Conservation (phyloP, 2,888 invertebrate species). For the Seira sanloemensis region DNA sequence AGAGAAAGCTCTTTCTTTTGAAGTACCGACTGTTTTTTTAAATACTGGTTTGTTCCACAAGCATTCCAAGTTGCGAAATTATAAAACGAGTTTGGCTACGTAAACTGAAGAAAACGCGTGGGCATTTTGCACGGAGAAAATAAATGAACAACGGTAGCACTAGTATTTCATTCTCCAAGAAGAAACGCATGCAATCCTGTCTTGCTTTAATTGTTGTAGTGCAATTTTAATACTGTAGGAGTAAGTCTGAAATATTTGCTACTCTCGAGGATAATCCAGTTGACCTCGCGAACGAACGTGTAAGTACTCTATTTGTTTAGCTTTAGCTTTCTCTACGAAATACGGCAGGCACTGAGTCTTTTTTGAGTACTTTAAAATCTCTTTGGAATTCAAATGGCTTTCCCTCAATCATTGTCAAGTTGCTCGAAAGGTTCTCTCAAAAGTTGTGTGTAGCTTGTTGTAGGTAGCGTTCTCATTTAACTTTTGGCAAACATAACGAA, state of each 20-base stretch:
- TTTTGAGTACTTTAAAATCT: slow-evolving; percentile 6
- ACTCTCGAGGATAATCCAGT: too few species aligned
- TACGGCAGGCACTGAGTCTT: background rate
- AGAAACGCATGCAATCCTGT: background rate
- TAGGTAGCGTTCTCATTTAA: slow-evolving; percentile 15
- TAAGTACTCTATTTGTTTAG: too few species aligned
- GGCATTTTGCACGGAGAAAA: background rate
- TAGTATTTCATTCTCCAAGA: background rate
- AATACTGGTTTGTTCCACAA: background rate
- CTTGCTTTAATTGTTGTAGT: background rate
- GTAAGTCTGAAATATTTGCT: too few species aligned
- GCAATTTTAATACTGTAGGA: background rate
- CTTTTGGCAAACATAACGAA: slow-evolving; percentile 7
- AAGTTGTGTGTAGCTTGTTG: slow-evolving; percentile 37
- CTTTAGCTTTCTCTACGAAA: background rate
- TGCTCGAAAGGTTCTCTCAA: slow-evolving; percentile 59
- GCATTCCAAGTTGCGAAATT: background rate
- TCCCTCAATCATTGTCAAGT: slow-evolving; percentile 65
- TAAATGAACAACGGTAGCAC: background rate
- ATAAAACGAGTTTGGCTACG: background rate
- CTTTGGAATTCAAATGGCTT: slow-evolving; percentile 35
- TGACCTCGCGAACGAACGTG: too few species aligned
- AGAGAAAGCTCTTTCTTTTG: slow-evolving; percentile 59
- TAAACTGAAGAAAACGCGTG: slow-evolving; percentile 2
- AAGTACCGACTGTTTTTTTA: slow-evolving; percentile 30